Percentiles rank a stretch among this genome's conserved stretches.
Evolutionary conservation across 2,113 vertebrate species (phyloP).

Genomic region (Semicossyphus pulcher): DNA sequence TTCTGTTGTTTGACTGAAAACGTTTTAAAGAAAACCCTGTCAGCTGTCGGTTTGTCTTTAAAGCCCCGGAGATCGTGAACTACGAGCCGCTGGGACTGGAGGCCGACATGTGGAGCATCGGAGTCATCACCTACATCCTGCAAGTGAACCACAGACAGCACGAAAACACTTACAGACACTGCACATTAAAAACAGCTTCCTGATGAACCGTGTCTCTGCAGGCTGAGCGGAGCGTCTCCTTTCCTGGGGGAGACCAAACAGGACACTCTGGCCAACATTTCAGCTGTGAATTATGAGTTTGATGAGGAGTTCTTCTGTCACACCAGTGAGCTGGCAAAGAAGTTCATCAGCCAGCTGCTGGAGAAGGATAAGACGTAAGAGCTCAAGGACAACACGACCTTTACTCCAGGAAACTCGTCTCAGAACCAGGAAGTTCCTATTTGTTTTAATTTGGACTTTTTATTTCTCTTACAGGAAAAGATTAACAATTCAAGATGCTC

Average conservation of each 20-base stretch:
- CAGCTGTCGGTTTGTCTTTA: conserved; percentile 38
- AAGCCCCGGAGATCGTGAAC: conserved; percentile 98
- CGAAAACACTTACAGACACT: not conserved
- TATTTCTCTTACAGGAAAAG: conserved; percentile 86
- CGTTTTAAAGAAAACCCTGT: too few species aligned
- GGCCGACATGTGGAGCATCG: conserved; percentile 98
- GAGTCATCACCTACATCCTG: conserved; percentile 99
- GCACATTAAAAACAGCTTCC: not conserved
- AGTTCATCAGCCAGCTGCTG: conserved; percentile 93
- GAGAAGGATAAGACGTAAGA: conserved; percentile 88
- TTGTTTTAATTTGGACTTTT: not conserved
- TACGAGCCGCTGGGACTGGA: conserved; percentile 94
- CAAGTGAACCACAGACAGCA: conserved; percentile 78
- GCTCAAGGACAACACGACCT: not conserved
- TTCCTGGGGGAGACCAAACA: conserved; percentile 97
- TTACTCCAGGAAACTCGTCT: too few species aligned
- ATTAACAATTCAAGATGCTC: conserved; percentile 92
- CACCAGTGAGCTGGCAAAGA: conserved; percentile 94
- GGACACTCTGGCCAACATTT: conserved; percentile 95
- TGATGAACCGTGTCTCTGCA: conserved; percentile 50
- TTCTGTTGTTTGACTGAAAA: not conserved
- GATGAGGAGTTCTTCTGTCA: conserved; percentile 97
- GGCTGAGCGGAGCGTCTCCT: conserved; percentile 95
- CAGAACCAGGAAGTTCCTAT: too few species aligned
- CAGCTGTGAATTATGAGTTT: conserved; percentile 93